A percentile compares a stretch with the other conserved stretches of the same genome.
These are phyloP conservation scores for Hymenopus coronatus DNA, from an alignment of 2,888 invertebrate species.

Conservation along the genomic window DNA sequence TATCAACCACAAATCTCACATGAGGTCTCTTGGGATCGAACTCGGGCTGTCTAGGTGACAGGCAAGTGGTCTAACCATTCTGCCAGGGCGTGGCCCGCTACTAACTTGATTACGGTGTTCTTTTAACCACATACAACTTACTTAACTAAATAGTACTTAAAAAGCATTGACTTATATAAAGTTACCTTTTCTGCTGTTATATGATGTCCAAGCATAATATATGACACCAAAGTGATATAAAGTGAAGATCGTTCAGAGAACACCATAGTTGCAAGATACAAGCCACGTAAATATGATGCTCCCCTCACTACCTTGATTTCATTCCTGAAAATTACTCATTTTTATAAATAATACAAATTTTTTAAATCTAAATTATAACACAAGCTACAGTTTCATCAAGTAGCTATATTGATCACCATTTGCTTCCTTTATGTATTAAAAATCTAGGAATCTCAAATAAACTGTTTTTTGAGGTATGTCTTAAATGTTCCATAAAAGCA, in stretches of 20 bases:
- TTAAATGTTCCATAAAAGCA: neutral
- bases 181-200: slow-evolving; percentile 66
- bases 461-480: no score
- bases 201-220: slow-evolving; percentile 64
- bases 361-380: neutral
- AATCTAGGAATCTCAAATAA: no score
- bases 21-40: no score
- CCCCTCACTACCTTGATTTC: slow-evolving; percentile 67
- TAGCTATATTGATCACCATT: no score
- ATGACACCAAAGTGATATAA: slow-evolving; percentile 75
- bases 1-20: no score
- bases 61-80: no score
- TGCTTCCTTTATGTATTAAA: no score
- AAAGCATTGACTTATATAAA: slow-evolving; percentile 32
- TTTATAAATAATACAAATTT: neutral
- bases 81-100: no score
- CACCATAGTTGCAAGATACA: slow-evolving; percentile 68
- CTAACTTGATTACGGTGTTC: no score
- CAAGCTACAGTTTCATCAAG: no score
- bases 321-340: slow-evolving; percentile 48
- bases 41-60: no score
- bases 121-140: neutral
- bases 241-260: slow-evolving; percentile 83
- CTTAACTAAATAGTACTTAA: neutral
- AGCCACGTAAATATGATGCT: slow-evolving; percentile 65